Percentiles rank a stretch among this genome's conserved stretches.
Evolutionary conservation across 1,140 invertebrate genomes (phyloP).

Genomic region (Aphelinus certus): DNA sequence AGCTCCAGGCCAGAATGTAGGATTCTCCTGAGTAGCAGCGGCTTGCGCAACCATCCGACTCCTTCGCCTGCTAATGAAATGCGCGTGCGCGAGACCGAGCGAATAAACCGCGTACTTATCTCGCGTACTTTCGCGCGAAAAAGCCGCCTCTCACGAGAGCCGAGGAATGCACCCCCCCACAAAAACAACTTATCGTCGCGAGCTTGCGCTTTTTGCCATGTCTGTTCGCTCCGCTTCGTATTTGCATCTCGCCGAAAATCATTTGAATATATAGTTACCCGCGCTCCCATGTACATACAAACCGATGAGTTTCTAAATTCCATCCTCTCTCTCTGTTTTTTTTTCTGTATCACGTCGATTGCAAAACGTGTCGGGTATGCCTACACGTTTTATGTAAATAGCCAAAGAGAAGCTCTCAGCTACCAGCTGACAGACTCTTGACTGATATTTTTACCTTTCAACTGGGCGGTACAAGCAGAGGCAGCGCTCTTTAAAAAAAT

Average conservation of each 20-base stretch:
- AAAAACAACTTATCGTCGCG: neutral
- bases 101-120: too few relatives aligned
- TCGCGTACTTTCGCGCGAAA: slow-evolving; percentile 11
- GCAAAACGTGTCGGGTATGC: too few relatives aligned
- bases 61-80: neutral
- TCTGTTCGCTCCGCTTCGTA: neutral
- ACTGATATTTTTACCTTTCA: too few relatives aligned
- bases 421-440: too few relatives aligned
- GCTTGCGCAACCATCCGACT: slow-evolving; percentile 30
- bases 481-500: too few relatives aligned
- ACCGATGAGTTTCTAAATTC: slow-evolving; percentile 11
- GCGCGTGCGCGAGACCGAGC: too few relatives aligned
- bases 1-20: slow-evolving; percentile 28
- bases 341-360: too few relatives aligned
- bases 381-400: too few relatives aligned
- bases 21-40: slow-evolving; percentile 13
- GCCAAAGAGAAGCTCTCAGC: too few relatives aligned
- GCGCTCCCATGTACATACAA: neutral
- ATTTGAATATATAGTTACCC: neutral
- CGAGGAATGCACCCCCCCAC: neutral
- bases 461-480: too few relatives aligned
- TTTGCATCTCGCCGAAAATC: neutral
- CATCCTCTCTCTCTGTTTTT: too few relatives aligned
- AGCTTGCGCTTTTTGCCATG: too few relatives aligned
- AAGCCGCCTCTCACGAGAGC: neutral